phyloP scores from a whole-genome alignment of 1,140 invertebrate species.

The Trinorchestia longiramus region DNA sequence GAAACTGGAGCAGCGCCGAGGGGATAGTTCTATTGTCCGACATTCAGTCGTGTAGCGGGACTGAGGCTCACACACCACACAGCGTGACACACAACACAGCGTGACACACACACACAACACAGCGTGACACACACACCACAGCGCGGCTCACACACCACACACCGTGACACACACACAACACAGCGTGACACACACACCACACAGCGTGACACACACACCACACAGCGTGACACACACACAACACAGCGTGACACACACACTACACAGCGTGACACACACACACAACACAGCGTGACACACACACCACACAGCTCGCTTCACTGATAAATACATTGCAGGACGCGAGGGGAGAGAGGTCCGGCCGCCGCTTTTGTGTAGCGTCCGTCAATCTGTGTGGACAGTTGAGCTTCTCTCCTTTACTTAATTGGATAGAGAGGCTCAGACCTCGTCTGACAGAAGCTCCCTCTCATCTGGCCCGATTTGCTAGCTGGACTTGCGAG shows the following conservation, averaged over 20 bases:
- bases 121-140: too few species aligned
- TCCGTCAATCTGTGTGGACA: constrained; percentile 21
- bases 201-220: too few species aligned
- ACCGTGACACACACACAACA: too few species aligned
- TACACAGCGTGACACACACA: too few species aligned
- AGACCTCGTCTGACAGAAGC: background rate
- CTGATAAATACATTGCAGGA: background rate
- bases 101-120: too few species aligned
- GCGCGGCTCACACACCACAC: too few species aligned
- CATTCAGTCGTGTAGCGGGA: background rate
- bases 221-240: too few species aligned
- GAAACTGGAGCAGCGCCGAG: background rate
- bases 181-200: too few species aligned
- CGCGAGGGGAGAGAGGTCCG: too few species aligned
- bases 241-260: too few species aligned
- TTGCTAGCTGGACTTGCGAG: background rate
- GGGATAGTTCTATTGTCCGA: background rate
- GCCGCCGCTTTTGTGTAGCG: constrained; percentile 24
- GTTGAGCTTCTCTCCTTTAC: constrained; percentile 34
- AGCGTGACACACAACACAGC: too few species aligned
- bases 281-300: too few species aligned
- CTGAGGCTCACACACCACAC: background rate
- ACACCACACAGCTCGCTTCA: background rate
- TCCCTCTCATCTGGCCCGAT: background rate
- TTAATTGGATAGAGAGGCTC: constrained; percentile 39